Conservation (phyloP, 1,140 invertebrate species). For the Drosophila mojavensis region DNA sequence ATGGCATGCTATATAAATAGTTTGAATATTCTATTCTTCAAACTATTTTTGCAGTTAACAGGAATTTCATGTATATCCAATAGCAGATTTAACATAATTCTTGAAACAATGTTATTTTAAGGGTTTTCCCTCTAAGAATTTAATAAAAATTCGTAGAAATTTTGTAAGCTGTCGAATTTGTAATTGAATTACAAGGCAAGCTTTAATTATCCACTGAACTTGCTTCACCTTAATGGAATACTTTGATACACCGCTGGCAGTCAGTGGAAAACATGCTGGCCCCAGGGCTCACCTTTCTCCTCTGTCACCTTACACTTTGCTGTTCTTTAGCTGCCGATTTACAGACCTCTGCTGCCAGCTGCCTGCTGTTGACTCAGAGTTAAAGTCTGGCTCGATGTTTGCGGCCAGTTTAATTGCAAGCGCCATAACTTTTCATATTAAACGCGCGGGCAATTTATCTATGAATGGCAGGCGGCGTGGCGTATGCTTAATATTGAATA, state of each 20-base stretch:
- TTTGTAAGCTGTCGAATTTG: too few relatives aligned
- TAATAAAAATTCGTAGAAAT: too few relatives aligned
- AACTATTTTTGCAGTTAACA: too few relatives aligned
- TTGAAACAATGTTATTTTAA: too few relatives aligned
- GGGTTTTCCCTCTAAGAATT: too few relatives aligned
- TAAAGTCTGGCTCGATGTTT: conserved; percentile 35
- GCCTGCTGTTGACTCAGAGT: conserved; percentile 26
- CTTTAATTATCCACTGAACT: too few relatives aligned
- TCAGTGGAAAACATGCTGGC: background rate
- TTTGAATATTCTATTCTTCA: too few relatives aligned
- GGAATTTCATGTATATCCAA: too few relatives aligned
- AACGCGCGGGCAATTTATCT: conserved; percentile 74
- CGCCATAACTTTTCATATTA: conserved; percentile 78
- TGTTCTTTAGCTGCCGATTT: conserved; percentile 11
- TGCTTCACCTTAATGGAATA: background rate
- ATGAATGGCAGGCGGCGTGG: conserved; percentile 67
- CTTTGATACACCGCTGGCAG: background rate
- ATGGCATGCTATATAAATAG: too few relatives aligned
- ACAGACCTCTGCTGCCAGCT: background rate
- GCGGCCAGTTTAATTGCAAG: conserved; percentile 60
- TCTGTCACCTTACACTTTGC: background rate
- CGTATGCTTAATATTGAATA: conserved; percentile 74
- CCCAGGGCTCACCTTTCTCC: background rate
- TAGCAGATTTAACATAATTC: too few relatives aligned
- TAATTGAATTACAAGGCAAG: too few relatives aligned